Evolutionary conservation across 2,113 vertebrate genomes (phyloP).

Genomic region (Osmerus eperlanus): DNA sequence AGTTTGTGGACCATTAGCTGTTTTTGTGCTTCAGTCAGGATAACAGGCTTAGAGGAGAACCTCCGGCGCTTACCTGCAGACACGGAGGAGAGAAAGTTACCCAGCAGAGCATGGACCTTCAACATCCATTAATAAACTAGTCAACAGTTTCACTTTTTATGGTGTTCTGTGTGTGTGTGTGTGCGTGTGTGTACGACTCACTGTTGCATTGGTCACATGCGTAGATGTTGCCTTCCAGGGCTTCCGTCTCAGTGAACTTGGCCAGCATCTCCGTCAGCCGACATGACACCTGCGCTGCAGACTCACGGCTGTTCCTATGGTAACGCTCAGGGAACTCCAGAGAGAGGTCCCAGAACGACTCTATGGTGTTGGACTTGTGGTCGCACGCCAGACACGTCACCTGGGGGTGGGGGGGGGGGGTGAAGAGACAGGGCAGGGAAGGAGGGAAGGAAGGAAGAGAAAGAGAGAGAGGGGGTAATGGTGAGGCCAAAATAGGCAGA

Average conservation of each 20-base stretch:
- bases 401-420: constrained; percentile 50
- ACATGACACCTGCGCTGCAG: constrained; percentile 71
- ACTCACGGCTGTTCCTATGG: constrained; percentile 75
- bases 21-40: constrained; percentile 93
- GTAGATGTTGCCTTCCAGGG: constrained; percentile 95
- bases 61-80: constrained; percentile 86
- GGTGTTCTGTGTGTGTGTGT: not conserved
- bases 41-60: constrained; percentile 86
- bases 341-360: constrained; percentile 98
- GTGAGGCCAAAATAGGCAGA: not conserved
- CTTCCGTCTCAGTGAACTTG: constrained; percentile 97
- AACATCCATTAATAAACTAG: not conserved
- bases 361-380: constrained; percentile 94
- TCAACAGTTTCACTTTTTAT: not conserved
- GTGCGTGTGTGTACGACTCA: constrained; percentile 67
- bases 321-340: constrained; percentile 97
- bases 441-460: not conserved
- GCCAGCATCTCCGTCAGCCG: constrained; percentile 94
- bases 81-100: not conserved
- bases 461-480: no score
- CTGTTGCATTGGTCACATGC: constrained; percentile 97
- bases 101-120: not conserved
- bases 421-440: not conserved
- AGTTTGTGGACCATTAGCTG: constrained; percentile 97
- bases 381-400: constrained; percentile 94